A percentile compares a stretch with the other conserved stretches of the same genome.
Conservation (phyloP, 2,113 vertebrate genomes). For the Saguinus midas region DNA sequence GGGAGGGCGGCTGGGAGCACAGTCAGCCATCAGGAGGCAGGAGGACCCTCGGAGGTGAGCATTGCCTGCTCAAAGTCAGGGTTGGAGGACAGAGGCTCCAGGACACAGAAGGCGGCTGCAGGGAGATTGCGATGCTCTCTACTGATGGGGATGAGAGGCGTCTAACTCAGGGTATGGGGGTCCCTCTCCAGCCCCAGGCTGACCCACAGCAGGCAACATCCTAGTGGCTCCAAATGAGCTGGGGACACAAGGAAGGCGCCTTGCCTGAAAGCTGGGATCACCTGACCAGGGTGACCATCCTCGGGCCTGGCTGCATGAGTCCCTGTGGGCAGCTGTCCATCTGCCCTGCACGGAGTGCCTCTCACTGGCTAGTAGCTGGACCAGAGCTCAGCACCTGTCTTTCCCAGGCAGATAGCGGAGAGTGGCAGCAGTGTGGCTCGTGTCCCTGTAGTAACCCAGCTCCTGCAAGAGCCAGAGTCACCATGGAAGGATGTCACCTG, state of each 20-base stretch:
- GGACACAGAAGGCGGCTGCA: rapidly evolving
- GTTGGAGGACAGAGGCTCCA: not conserved
- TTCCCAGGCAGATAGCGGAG: not conserved
- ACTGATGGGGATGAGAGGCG: no score
- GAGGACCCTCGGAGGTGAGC: not conserved
- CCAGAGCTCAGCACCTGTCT: not conserved
- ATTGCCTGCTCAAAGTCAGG: not conserved
- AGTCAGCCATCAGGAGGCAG: no score
- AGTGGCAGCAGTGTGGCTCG: not conserved
- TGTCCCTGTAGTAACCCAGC: not conserved
- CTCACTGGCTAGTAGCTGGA: not conserved
- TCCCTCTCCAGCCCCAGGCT: not conserved
- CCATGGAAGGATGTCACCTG: not conserved
- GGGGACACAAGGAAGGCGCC: not conserved
- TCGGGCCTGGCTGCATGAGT: not conserved
- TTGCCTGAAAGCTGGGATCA: not conserved
- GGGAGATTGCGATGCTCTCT: not conserved
- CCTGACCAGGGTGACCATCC: not conserved
- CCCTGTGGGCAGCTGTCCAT: not conserved
- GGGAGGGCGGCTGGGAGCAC: no score
- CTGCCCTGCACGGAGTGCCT: not conserved
- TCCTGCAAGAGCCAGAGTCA: not conserved
- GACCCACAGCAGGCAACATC: not conserved
- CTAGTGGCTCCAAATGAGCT: not conserved
- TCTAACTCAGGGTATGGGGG: not conserved